Conservation (phyloP, 1,140 invertebrate genomes). For the Acromyrmex charruanus region DNA sequence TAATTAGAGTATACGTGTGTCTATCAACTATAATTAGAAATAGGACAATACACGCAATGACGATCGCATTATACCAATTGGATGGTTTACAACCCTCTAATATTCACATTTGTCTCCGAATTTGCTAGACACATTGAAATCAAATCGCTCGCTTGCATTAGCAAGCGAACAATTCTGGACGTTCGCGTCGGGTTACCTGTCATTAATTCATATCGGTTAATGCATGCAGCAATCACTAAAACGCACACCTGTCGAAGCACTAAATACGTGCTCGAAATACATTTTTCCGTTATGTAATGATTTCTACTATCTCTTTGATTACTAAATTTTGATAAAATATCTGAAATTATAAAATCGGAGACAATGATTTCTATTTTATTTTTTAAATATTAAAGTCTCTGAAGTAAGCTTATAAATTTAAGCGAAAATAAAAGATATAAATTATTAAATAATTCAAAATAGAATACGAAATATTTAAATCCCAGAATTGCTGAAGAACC, state of each 20-base stretch:
- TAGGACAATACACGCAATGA: slow-evolving; percentile 25
- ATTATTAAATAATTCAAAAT: neutral
- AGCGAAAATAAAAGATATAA: neutral
- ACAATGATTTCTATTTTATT: too few species aligned
- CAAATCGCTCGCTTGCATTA: slow-evolving; percentile 45
- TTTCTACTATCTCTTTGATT: neutral
- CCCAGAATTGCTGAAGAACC: neutral
- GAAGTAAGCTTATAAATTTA: neutral
- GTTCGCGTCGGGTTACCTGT: slow-evolving; percentile 25
- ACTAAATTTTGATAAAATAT: neutral
- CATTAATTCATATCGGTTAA: slow-evolving; percentile 53
- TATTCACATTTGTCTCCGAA: slow-evolving; percentile 50
- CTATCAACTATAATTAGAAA: neutral
- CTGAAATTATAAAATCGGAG: neutral
- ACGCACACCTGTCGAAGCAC: neutral
- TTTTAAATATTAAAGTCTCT: too few species aligned
- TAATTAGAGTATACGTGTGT: neutral
- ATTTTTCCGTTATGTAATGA: neutral
- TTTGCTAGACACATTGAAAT: slow-evolving; percentile 62
- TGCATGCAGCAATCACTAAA: slow-evolving; percentile 1
- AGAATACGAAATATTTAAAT: neutral
- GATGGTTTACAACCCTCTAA: slow-evolving; percentile 68
- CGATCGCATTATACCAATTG: slow-evolving; percentile 62
- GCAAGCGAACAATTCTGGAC: slow-evolving; percentile 27
- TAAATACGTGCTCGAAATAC: neutral